Evolutionary conservation across 2,888 invertebrate genomes (phyloP).

Genomic region (Latheticus oryzae): DNA sequence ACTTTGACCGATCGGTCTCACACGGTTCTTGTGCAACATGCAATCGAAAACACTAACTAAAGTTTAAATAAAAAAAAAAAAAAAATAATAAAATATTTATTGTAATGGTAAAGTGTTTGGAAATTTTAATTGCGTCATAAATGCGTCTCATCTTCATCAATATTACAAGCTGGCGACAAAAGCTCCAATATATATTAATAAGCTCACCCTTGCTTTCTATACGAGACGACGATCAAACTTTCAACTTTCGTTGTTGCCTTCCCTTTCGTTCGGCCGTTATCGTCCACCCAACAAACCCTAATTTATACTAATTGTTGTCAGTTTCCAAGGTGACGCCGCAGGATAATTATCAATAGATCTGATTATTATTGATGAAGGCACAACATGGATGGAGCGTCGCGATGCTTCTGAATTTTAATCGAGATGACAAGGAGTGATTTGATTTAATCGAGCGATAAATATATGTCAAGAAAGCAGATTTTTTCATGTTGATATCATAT

Average conservation of each 20-base stretch:
- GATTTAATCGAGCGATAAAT: conserved; percentile 4
- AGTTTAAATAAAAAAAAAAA: background rate
- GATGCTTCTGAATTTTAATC: conserved; percentile 53
- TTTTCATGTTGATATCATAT: too few species aligned
- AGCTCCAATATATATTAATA: conserved; percentile 57
- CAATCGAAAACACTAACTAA: conserved; percentile 11
- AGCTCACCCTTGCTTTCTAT: conserved; percentile 54
- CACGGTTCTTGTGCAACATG: conserved; percentile 33
- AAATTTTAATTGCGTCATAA: conserved; percentile 30
- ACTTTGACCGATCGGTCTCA: conserved; percentile 62
- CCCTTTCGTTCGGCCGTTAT: conserved; percentile 42
- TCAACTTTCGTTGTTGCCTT: conserved; percentile 35
- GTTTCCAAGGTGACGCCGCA: conserved; percentile 63
- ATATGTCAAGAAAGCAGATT: too few species aligned
- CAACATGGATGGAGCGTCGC: conserved; percentile 52
- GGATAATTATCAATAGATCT: conserved; percentile 65
- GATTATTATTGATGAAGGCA: conserved; percentile 65
- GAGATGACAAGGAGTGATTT: too few species aligned
- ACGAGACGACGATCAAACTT: conserved; percentile 56
- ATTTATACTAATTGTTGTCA: conserved; percentile 66
- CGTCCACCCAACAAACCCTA: conserved; percentile 54
- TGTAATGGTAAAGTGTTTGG: background rate
- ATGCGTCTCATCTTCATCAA: conserved; percentile 29
- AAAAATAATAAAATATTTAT: conserved; percentile 9
- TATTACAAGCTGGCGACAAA: conserved; percentile 37